Conservation (phyloP, 1,140 invertebrate genomes). For the Plodia interpunctella region DNA sequence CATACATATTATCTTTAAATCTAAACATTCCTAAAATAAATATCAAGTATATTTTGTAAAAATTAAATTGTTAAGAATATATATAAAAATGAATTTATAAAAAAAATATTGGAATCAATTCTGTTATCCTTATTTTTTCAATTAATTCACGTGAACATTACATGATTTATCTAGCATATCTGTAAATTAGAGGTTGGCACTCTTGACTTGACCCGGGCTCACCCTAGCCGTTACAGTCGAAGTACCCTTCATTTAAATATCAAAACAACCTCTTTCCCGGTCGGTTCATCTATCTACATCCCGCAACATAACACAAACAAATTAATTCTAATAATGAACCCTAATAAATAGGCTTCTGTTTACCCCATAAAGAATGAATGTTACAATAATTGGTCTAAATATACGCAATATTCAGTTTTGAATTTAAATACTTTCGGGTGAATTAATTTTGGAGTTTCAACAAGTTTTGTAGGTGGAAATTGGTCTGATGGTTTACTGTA, state of each 20-base stretch:
- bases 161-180: too few species aligned
- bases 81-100: too few species aligned
- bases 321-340: conserved; percentile 75
- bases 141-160: neutral
- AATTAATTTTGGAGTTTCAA: conserved; percentile 22
- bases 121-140: too few species aligned
- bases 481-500: neutral
- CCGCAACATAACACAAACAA: conserved; percentile 73
- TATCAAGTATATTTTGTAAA: too few species aligned
- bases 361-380: conserved; percentile 73
- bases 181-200: too few species aligned
- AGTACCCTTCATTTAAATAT: conserved; percentile 72
- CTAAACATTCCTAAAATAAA: too few species aligned
- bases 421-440: conserved; percentile 62
- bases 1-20: too few species aligned
- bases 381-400: conserved; percentile 71
- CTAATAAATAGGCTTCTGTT: conserved; percentile 73
- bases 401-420: conserved; percentile 45
- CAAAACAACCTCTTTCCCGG: conserved; percentile 63
- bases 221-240: conserved; percentile 58
- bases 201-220: conserved; percentile 11
- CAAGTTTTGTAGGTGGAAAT: neutral
- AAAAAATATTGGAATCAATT: too few species aligned
- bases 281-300: conserved; percentile 43
- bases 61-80: too few species aligned